Conservation (phyloP, 2,113 vertebrate genomes). For the Lathamus discolor region DNA sequence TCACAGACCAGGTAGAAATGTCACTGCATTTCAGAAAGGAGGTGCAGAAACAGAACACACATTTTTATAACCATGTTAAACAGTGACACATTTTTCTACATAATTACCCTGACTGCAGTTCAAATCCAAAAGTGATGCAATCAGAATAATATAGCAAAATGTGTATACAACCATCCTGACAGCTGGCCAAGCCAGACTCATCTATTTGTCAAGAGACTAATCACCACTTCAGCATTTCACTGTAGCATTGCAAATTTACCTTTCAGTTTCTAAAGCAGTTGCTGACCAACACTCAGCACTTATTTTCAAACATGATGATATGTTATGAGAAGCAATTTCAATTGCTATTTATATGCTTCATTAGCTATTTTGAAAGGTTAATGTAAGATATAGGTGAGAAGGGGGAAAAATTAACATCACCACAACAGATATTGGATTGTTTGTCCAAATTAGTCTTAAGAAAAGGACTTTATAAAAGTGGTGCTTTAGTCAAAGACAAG, state of each 20-base stretch:
- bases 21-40: neutral
- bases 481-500: neutral
- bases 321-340: neutral
- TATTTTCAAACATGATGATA: neutral
- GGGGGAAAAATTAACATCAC: neutral
- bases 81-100: neutral
- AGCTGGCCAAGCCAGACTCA: constrained; percentile 2
- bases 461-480: neutral
- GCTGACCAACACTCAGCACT: constrained; percentile 1
- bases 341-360: neutral
- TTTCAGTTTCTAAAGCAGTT: neutral
- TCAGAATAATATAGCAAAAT: neutral
- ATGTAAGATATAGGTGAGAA: neutral
- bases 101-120: neutral
- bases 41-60: neutral
- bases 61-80: neutral
- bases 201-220: constrained; percentile 29
- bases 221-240: neutral
- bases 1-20: neutral
- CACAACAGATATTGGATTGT: neutral
- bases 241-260: neutral
- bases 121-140: neutral
- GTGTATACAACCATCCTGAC: neutral
- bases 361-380: constrained; percentile 17
- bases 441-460: neutral